A percentile compares a stretch with the other conserved stretches of the same genome.
phyloP scores from a whole-genome alignment of 2,888 invertebrate genomes.

The Myopa tessellatipennis region DNA sequence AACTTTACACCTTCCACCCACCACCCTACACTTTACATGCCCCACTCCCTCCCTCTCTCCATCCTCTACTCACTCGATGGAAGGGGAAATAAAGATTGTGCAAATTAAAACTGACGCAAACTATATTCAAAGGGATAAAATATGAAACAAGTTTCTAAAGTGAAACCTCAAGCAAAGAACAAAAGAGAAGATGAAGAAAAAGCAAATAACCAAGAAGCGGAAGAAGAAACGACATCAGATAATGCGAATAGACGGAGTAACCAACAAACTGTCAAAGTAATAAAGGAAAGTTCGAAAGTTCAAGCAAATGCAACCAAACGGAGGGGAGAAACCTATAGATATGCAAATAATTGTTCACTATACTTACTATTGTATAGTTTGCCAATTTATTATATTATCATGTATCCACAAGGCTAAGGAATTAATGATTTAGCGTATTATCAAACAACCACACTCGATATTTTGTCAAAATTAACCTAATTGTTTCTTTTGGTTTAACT shows the following conservation, averaged over 20 bases:
- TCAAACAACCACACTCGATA: no score
- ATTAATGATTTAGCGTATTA: no score
- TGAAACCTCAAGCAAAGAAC: not conserved
- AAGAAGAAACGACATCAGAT: not conserved
- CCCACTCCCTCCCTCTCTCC: not conserved
- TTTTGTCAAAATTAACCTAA: no score
- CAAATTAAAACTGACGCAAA: constrained; percentile 4
- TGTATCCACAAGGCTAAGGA: no score
- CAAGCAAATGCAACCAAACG: no score
- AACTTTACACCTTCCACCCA: no score
- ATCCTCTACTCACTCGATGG: not conserved
- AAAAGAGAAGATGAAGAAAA: not conserved
- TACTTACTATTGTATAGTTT: no score
- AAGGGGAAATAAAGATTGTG: not conserved
- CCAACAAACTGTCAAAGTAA: not conserved
- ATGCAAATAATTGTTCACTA: no score
- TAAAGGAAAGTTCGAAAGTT: no score
- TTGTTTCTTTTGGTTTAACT: no score
- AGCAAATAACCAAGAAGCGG: not conserved
- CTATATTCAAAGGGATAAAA: not conserved
- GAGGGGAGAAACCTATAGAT: not conserved
- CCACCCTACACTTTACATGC: no score
- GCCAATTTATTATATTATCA: no score
- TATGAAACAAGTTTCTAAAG: not conserved
- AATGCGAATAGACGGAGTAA: not conserved